Evolutionary conservation across 2,113 vertebrate genomes (phyloP), one percentile per base, ranked within the genome.

Genomic region (Cavia aperea): DNA sequence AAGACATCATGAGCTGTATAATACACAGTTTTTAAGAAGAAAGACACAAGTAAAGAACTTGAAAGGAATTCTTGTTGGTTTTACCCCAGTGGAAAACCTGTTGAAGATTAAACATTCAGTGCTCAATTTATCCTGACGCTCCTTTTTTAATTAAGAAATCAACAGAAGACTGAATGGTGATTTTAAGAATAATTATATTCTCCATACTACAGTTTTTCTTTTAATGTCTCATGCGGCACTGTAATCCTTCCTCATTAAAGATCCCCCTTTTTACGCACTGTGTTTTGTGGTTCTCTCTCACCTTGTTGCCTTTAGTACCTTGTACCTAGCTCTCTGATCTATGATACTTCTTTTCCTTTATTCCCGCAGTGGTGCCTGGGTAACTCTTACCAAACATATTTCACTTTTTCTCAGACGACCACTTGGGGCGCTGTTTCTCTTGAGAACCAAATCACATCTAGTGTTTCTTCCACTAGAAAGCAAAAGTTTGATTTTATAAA

Each of bases 381-480:
- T 26, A 24, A 46, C 11, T n/a, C 15, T 62, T n/a, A 46, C 23
- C 36, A 73, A 15, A 60, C 54, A 51, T 62, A 60, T 24, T 51
- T 81, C 31, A 56, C 29, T 39, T 82, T 49, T n/a, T 72, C 62
- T 62, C 73, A 81, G 33, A 88, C 39, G 2, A 10, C 46, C 13
- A 4, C 33, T 11, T 29, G 15, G 8, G 31, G 1, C 13, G 19
- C 49, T 3, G 8, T 4, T 16, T 5, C 36, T 60, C 7, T 1
- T 2, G 23, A 39, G 51, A 14, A 39, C 6, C 2, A n/a, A 54
- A 36, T 49, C 56, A 54, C 21, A 10, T 24, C 6, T 39, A 54
- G 1, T 29, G 15, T 5, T 73, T 72, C 39, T 29, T 14, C 13
- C 26, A 2, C 14, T 15, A 39, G 16, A 49, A 39, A 12, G 21